Base-by-base conservation (phyloP, 2,797 vertebrate genomes). In the Tangara arthus region DNA sequence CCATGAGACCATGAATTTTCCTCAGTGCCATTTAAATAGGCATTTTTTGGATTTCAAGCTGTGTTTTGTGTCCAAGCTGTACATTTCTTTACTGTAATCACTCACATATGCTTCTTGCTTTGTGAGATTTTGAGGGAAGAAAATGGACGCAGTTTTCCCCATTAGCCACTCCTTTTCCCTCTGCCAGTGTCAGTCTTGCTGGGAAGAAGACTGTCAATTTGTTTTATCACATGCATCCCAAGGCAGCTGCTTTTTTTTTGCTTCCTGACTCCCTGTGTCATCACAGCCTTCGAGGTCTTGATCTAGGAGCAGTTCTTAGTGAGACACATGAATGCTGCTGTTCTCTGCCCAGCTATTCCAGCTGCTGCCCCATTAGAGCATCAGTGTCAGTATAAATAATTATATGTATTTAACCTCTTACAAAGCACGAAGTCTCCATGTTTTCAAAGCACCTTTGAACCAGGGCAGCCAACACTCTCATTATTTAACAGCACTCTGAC, bases 381-480 rank as follows among this genome's bases (percentile, higher is more conserved):
- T 47, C 83, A 88, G 41, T 70, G 77, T 77, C 83, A 86, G 27
- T 47, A 66, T 73, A 93, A 95, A 73, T 82, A 78, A 94, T 84
- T 79, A 76, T 11, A 64, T 79, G 32, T 84, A 91, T 78, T 91
- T 96, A 94, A 89, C 70, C 73, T 91, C 72, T 73, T 46, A 50
- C 55, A 57, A 66, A 89, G 35, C n/a, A 65, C 23, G 9, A 70
- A 46, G 15, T 41, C 85, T 80, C 68, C 32, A 47, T 15, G 9
- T 77, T 93, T 82, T 77, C 7, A 5, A 79, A 73, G 83, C 41
- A 60, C 37, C 88, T 93, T 90, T 94, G 66, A 94, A 65, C 46
- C 69, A 66, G 37, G 37, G 41, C 35, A 63, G 57, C n/a, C 79
- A 81, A 63, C 19, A 15, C 21, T 59, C n/a, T 77, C 12, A 1